phyloP scores from a whole-genome alignment of 2,888 invertebrate species.

The Aethes cnicana region DNA sequence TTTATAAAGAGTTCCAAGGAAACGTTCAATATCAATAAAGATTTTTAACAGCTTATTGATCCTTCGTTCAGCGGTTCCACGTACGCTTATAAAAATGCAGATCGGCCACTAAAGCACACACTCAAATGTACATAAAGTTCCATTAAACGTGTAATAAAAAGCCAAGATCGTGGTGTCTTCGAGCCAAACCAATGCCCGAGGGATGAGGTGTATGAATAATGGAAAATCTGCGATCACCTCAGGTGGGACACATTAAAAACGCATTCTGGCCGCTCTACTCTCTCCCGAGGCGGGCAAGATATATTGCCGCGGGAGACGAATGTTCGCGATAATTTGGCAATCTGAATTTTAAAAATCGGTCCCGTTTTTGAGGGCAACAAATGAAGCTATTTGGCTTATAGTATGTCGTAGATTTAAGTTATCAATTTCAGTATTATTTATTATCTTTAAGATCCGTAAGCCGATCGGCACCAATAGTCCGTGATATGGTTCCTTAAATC shows the following conservation, averaged over 20 bases:
- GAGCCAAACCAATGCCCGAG: conserved; percentile 30
- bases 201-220: conserved; percentile 58
- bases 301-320: conserved; percentile 38
- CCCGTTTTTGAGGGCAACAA: too few relatives aligned
- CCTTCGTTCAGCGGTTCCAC: too few relatives aligned
- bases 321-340: conserved; percentile 10
- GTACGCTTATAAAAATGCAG: conserved; percentile 2
- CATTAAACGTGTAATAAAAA: conserved; percentile 10
- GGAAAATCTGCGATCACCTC: conserved; percentile 52
- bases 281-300: conserved; percentile 40
- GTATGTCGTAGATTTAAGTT: too few relatives aligned
- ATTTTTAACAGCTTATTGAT: too few relatives aligned
- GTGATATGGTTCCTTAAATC: too few relatives aligned
- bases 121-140: conserved; percentile 4
- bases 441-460: too few relatives aligned
- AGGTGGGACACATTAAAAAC: conserved; percentile 71
- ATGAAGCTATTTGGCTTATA: too few relatives aligned
- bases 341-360: conserved; percentile 8
- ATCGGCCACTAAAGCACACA: background rate
- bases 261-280: conserved; percentile 58
- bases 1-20: too few relatives aligned
- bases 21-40: too few relatives aligned
- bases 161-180: conserved; percentile 4
- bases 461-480: too few relatives aligned
- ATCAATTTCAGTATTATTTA: too few relatives aligned